These are phyloP conservation scores for Harmothoe impar DNA, from an alignment of 2,888 invertebrate species.

Conservation along the genomic window DNA sequence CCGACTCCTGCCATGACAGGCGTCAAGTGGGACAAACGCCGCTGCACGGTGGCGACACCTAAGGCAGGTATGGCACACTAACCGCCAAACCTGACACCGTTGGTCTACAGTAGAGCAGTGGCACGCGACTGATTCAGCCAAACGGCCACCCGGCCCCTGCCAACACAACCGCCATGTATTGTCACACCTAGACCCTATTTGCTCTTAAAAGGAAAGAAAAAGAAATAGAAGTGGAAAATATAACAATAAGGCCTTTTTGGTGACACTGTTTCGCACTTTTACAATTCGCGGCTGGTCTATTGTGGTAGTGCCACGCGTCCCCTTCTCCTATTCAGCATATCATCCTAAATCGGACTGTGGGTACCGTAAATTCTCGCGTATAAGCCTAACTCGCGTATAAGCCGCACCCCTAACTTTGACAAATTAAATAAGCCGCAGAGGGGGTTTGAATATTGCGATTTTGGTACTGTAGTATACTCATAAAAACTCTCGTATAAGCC, in stretches of 20 bases:
- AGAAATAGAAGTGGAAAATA: too few relatives aligned
- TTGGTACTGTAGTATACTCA: too few relatives aligned
- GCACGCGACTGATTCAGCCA: background rate
- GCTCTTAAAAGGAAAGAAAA: background rate
- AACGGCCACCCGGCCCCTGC: background rate
- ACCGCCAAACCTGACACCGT: background rate
- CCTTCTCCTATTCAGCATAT: background rate
- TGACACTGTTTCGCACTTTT: too few relatives aligned
- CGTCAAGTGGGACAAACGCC: background rate
- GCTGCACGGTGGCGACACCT: slow-evolving; percentile 26
- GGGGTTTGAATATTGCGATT: too few relatives aligned
- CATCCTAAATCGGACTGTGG: background rate
- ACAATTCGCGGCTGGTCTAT: too few relatives aligned
- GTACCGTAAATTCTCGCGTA: too few relatives aligned
- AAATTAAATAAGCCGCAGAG: too few relatives aligned
- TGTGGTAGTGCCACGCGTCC: background rate
- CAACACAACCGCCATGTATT: background rate
- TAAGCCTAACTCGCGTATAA: too few relatives aligned
- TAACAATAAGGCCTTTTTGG: too few relatives aligned
- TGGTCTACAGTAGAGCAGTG: background rate
- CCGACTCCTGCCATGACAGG: background rate
- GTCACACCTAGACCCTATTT: background rate
- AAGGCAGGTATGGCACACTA: background rate
- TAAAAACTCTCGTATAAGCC: too few relatives aligned
- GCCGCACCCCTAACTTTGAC: too few relatives aligned